Evolutionary conservation across 2,113 vertebrate species (phyloP), one percentile per base, ranked within the genome.

Genomic region (Cynocephalus volans): DNA sequence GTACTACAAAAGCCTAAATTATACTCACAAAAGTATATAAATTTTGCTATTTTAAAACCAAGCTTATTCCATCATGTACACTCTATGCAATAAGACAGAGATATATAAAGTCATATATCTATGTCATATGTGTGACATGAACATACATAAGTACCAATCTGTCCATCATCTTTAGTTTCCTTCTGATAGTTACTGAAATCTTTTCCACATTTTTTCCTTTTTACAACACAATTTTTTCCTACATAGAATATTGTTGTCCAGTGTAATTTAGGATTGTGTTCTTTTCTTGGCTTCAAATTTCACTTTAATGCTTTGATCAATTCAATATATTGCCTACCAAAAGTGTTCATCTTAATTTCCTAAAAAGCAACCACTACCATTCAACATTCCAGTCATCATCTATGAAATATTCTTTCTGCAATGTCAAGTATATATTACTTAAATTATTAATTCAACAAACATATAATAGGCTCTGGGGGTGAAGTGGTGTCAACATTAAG

Each of bases 41-140:
- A 77, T 84, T 87, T 58, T 84, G 6, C 94, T 94, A 58, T 80
- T 69, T 95, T 73, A 58, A 75, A 95, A 13, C 31, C 23, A 90
- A 41, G 4, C 5, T 65, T 88, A 45, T 80, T 58, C 12, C 11
- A 75, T 62, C 19, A 45, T 64, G 1, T 50, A 24, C 4, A 64
- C 5, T 84, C 2, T n/a, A 41, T 56, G 4, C 3, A 96, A 33
- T 69, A 26, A 84, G 4, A 90, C 56, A 69, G n/a, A 72, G 2
- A 50, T 13, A 26, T 58, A 79, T 52, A 65, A n/a, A n/a, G 6
- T 75, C 41, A 36, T 19, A 8, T 18, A 28, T 15, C 15, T 72
- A 14, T 81, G 56, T 3, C 28, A 41, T 26, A 15, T 60, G 10
- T 58, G 24, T 56, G 31, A 18, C 24, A 45, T 45, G 15, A 70